Evolutionary conservation across 2,888 invertebrate genomes (phyloP).

Genomic region (Podabrus alpinus): DNA sequence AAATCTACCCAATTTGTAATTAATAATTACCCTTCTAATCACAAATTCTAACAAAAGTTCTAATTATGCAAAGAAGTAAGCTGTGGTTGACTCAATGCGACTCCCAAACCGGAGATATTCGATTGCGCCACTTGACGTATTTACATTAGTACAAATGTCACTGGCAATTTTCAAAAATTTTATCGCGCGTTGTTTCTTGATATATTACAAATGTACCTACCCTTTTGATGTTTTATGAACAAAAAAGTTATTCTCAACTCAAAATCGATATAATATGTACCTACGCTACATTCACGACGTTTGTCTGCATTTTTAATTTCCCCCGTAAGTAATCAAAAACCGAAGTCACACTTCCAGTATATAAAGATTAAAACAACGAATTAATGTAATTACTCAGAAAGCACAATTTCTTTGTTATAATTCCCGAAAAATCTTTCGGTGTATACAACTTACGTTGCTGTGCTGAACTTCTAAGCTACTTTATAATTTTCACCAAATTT

Average conservation of each 20-base stretch:
- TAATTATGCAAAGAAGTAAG: conserved; percentile 28
- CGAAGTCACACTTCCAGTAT: background rate
- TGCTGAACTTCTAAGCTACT: conserved; percentile 5
- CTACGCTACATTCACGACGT: no score
- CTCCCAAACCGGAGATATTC: conserved; percentile 17
- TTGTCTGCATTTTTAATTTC: background rate
- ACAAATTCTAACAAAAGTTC: conserved; percentile 14
- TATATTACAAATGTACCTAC: background rate
- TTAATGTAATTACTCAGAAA: background rate
- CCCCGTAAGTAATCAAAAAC: background rate
- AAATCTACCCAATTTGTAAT: conserved; percentile 30
- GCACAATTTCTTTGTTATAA: conserved; percentile 10
- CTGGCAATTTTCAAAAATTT: conserved; percentile 11
- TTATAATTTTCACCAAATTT: conserved; percentile 3
- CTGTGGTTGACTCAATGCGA: conserved; percentile 14
- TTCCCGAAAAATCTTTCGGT: conserved; percentile 6
- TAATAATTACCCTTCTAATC: conserved; percentile 31
- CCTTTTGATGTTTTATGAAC: background rate
- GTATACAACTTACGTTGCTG: conserved; percentile 9
- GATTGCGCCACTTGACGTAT: conserved; percentile 10
- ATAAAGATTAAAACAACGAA: background rate
- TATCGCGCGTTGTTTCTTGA: background rate
- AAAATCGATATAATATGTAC: background rate
- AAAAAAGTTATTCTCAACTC: background rate
- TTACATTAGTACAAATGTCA: conserved; percentile 10